Evolutionary conservation across 64 coral and sea anemone genomes (phyloP).

Genomic region (Porites australiensis): DNA sequence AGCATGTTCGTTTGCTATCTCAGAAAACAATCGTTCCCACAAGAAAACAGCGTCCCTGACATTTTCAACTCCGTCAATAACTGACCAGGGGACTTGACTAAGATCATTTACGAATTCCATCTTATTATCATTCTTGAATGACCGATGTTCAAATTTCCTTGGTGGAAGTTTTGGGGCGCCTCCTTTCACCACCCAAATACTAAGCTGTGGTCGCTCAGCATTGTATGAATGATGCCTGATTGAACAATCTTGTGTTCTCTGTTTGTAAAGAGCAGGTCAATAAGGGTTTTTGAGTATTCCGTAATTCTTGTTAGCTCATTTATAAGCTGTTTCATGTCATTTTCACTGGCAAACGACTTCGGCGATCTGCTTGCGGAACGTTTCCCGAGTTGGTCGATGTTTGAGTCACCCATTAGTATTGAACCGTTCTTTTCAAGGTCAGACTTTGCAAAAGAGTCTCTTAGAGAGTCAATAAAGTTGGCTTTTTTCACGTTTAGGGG

Average conservation of each 20-base stretch:
- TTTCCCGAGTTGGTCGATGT: too few relatives aligned
- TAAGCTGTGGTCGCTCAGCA: conserved; percentile 61
- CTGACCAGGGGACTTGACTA: conserved; percentile 12
- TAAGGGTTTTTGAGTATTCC: conserved; percentile 28
- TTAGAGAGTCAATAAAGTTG: too few relatives aligned
- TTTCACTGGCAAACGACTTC: too few relatives aligned
- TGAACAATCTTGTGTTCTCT: conserved; percentile 61
- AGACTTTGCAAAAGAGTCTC: too few relatives aligned
- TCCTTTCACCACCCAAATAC: conserved; percentile 46
- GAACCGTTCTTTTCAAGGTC: too few relatives aligned
- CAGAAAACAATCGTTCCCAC: conserved; percentile 57
- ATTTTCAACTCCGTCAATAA: conserved; percentile 13
- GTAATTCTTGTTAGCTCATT: too few relatives aligned
- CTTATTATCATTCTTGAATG: conserved; percentile 59
- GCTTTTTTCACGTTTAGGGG: too few relatives aligned
- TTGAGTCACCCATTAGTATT: too few relatives aligned
- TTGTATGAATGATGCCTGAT: conserved; percentile 35
- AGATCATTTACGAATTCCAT: conserved; percentile 23
- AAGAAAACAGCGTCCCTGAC: conserved; percentile 54
- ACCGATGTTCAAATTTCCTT: conserved; percentile 15
- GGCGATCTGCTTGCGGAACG: too few relatives aligned
- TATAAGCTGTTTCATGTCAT: too few relatives aligned
- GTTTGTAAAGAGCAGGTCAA: conserved; percentile 62
- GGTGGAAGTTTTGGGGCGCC: conserved; percentile 37
- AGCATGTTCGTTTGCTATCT: conserved; percentile 48